phyloP scores from a whole-genome alignment of 2,113 vertebrate genomes.

The Paratilapia polleni region DNA sequence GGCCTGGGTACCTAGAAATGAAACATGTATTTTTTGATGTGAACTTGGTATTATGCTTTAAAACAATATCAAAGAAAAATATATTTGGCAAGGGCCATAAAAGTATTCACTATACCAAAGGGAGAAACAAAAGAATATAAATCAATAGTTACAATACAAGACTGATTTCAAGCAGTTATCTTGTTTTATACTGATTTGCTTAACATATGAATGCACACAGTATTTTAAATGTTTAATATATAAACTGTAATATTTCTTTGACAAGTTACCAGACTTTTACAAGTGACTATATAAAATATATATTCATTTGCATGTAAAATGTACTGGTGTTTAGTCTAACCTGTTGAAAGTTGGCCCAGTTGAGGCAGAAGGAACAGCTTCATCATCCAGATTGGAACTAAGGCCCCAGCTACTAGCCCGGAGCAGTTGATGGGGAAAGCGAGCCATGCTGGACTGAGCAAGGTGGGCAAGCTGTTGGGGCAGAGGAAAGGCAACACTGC shows the following conservation, averaged over 20 bases:
- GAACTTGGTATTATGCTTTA: not conserved
- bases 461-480: constrained; percentile 91
- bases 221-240: not conserved
- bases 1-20: constrained; percentile 88
- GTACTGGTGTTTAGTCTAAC: constrained; percentile 62
- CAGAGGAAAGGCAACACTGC: constrained; percentile 87
- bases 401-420: constrained; percentile 91
- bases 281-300: not conserved
- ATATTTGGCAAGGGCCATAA: not conserved
- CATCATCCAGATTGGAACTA: constrained; percentile 86
- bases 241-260: not conserved
- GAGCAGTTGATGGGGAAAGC: constrained; percentile 90
- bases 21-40: not conserved
- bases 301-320: not conserved
- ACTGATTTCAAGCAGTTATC: too few species aligned
- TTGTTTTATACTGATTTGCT: not conserved
- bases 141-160: not conserved
- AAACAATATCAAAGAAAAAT: not conserved
- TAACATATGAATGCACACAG: not conserved
- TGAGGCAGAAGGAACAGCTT: constrained; percentile 73
- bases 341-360: constrained; percentile 87
- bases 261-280: not conserved
- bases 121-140: not conserved
- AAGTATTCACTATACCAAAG: not conserved
- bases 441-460: constrained; percentile 86